Evolutionary conservation across 1,140 invertebrate genomes (phyloP).

Genomic region (Meloidogyne hapla): DNA sequence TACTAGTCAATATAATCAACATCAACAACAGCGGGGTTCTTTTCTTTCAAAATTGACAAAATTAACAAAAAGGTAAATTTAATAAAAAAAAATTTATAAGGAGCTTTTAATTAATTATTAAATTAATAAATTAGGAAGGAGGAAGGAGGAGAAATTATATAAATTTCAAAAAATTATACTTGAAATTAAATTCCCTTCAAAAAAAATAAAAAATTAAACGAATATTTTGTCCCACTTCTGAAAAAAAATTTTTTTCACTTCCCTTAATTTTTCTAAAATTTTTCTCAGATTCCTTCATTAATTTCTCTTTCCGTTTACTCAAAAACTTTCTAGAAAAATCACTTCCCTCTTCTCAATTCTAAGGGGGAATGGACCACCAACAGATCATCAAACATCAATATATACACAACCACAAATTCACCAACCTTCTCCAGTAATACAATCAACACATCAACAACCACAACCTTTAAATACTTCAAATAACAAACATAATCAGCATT

Average conservation of each 20-base stretch:
- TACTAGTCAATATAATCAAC: conserved; percentile 1
- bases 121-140: background rate
- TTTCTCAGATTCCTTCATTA: no score
- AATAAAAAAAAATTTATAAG: background rate
- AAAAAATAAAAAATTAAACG: no score
- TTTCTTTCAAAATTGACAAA: conserved; percentile 62
- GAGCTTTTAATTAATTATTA: no score
- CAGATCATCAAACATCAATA: no score
- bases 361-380: background rate
- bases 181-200: no score
- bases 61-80: conserved; percentile 57
- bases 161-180: no score
- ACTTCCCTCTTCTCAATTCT: conserved; percentile 1
- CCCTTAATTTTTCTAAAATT: no score
- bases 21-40: conserved; percentile 44
- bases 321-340: background rate
- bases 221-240: no score
- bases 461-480: background rate
- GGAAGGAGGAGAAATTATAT: background rate
- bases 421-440: background rate
- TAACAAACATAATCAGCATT: conserved; percentile 16
- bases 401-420: background rate
- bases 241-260: no score
- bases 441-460: background rate
- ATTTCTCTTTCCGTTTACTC: conserved; percentile 6